phyloP scores from a whole-genome alignment of 2,888 invertebrate genomes.

The Dynastes hyllus region DNA sequence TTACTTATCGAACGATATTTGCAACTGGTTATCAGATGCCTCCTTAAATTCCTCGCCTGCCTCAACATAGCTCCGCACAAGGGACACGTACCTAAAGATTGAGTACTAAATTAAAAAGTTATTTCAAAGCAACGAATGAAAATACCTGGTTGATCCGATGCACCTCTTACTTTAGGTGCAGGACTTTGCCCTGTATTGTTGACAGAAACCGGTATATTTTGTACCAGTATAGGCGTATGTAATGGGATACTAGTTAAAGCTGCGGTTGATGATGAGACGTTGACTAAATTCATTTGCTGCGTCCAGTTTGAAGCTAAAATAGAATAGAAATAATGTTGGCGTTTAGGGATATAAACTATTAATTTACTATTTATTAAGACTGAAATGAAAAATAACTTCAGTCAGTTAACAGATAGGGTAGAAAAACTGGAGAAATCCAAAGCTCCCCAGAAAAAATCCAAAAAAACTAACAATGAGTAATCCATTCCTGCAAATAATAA shows the following conservation, averaged over 20 bases:
- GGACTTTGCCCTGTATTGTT: conserved; percentile 49
- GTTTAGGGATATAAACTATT: no score
- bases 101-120: background rate
- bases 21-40: conserved; percentile 71
- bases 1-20: conserved; percentile 56
- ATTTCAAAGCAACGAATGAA: no score
- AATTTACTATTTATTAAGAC: no score
- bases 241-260: conserved; percentile 50
- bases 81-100: conserved; percentile 71
- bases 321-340: background rate
- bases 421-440: no score
- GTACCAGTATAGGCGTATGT: conserved; percentile 52
- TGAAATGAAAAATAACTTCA: no score
- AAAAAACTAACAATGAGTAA: no score
- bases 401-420: no score
- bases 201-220: conserved; percentile 51
- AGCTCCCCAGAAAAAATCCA: no score
- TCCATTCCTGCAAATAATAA: no score
- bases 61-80: conserved; percentile 76
- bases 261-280: conserved; percentile 51
- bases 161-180: conserved; percentile 74
- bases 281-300: conserved; percentile 54
- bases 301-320: conserved; percentile 49
- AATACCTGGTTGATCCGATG: conserved; percentile 75
- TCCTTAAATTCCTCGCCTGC: conserved; percentile 76